Evolutionary conservation across 2,113 vertebrate species (phyloP), one percentile per base, ranked within the genome.

Genomic region (Chlorodrepanis virens): DNA sequence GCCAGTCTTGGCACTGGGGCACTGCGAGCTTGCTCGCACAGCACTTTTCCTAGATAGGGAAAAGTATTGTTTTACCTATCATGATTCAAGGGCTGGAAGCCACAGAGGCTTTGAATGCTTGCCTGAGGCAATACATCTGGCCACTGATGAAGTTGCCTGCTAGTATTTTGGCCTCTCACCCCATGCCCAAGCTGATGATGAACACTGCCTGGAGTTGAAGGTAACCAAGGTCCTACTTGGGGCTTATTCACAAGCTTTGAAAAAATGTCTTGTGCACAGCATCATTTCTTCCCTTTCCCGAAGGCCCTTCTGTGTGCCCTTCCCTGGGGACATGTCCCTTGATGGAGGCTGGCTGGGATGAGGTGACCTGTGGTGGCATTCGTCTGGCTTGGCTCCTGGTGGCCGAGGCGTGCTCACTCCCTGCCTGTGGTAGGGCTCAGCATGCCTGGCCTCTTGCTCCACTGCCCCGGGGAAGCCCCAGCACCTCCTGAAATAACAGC

Each of bases 391-490:
- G 60, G 69, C 49, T 89, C 13, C 37, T 59, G 64, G 31, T 0
- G 0, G 53, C 56, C 13, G 1, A 31, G 33, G 61, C 0, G 0
- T 63, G 50, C 71, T 79, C 20, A 0, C 75, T 90, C 8, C 15
- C 45, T 4, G 7, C 64, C 68, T 49, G 59, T 5, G 6, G 63
- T 12, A 50, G 29, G 18, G 50, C 49, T 81, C 45, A 2, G 44
- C 29, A 0, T 52, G 33, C 53, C 40, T 50, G 93, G 15, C 25
- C 72, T 67, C 60, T 87, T 70, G 68, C 33, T 90, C 45, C 20
- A 2, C 47, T 0, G 1, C 72, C 47, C 23, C 0, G 0, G 52
- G 83, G 50, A 56, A 69, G 69, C 76, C 76, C 60, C 3, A 0
- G 39, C 81, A 83, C 29, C 53, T 89, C 72, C 65, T 75, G 31